Evolutionary conservation across 2,888 invertebrate species (phyloP).

Genomic region (Campoplex nolae): DNA sequence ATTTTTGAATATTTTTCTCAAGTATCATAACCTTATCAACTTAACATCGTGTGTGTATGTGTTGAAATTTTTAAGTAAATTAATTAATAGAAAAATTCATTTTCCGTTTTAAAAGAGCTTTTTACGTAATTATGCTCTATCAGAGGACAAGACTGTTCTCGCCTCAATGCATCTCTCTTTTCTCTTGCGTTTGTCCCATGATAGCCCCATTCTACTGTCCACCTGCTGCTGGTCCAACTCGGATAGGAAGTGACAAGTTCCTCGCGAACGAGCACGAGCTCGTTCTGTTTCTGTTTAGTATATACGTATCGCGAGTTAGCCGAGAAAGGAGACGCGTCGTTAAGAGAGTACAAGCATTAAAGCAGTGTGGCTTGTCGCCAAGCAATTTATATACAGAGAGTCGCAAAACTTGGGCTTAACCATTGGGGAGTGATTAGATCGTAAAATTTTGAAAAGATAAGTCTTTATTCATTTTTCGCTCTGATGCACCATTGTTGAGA

Average conservation of each 20-base stretch:
- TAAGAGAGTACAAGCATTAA: constrained; percentile 18
- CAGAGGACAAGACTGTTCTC: background rate
- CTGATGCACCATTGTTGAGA: background rate
- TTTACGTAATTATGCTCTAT: background rate
- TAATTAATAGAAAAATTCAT: background rate
- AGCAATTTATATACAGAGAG: constrained; percentile 1
- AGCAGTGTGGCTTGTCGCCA: constrained; percentile 18
- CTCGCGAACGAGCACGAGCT: constrained; percentile 48
- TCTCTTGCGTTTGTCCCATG: constrained; percentile 25
- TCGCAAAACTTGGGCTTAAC: background rate
- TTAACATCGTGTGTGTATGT: background rate
- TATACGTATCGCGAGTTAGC: constrained; percentile 28
- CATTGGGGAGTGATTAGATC: background rate
- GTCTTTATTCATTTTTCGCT: background rate
- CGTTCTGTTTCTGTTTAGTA: background rate
- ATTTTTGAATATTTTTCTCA: background rate
- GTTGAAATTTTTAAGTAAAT: background rate
- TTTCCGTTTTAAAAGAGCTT: background rate
- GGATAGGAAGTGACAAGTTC: constrained; percentile 57
- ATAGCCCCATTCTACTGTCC: constrained; percentile 40
- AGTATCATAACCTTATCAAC: background rate
- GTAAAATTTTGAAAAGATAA: background rate
- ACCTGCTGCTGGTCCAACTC: constrained; percentile 36
- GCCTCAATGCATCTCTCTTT: constrained; percentile 12
- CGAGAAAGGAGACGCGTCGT: constrained; percentile 53